Evolutionary conservation across 2,797 vertebrate species (phyloP), one percentile per base, ranked within the genome.

Genomic region (Morelia viridis): DNA sequence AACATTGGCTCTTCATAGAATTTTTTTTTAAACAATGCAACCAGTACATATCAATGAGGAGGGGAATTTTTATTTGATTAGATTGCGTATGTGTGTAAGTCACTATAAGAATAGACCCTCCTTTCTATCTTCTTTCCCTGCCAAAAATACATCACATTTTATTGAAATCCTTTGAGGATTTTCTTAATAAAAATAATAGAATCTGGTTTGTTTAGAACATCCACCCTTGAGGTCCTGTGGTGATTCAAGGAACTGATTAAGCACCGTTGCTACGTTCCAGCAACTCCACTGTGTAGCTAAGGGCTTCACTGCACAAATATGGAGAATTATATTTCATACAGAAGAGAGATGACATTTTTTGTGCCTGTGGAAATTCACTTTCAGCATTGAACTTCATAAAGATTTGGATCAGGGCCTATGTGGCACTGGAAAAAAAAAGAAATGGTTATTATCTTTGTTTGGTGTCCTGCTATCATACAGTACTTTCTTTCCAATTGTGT

Each of bases 131-230:
- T 53, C 50, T 53, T 53, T 61, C 93, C n/a, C 89, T 93, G 91
- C 93, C 85, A 93, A 90, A 94, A 53, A 50, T 95, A 62, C 17
- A 64, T 61, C 50, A 93, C 8, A 31, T 62, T 50, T 92, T 92
- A 93, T 86, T 87, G 87, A 94, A 91, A 91, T 76, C 22, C 93
- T 95, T 91, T 22, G 46, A 17, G 85, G 76, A 35, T 86, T 68
- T 68, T 57, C 90, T 92, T 53, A 90, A 89, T 92, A 94, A 94
- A 58, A 92, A 88, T 92, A 93, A 93, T 90, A 91, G 85, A 92
- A 11, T 90, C 46, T 24, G 46, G 76, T 92, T 46, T 92, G 92
- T 93, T 91, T 91, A 88, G 64, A 35, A 94, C 86, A 91, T 94
- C 95, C 87, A 94, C 90, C 80, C 88, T 31, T 5, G 65, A 88